Evolutionary conservation across 2,797 vertebrate genomes (phyloP), one percentile per base, ranked within the genome.

Genomic region (Scolopax rusticola): DNA sequence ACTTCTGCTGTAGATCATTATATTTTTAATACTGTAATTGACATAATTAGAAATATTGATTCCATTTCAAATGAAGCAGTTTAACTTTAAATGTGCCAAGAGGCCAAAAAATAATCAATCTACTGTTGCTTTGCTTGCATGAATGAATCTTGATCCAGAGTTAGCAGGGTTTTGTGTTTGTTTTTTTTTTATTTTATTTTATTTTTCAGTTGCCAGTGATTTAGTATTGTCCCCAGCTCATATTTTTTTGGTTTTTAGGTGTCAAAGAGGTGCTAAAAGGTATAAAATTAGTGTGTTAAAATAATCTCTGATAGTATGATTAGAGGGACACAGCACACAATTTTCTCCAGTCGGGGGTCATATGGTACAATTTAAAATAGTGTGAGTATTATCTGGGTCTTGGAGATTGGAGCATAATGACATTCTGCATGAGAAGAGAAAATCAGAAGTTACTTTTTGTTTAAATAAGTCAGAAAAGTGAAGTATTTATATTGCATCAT

Each of bases 51-150:
- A 88, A 87, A 59, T 88, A 91, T 78, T 23, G 59, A 75, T 89
- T 93, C 33, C 3, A 8, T 84, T 93, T 85, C 67, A 86, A 78
- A 71, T 40, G 54, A 57, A 90, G 68, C 79, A 74, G 30, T 90
- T 92, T 87, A 86, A 91, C 93, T 88, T 56, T 85, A 95, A 87
- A 81, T 79, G 69, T 63, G 48, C 83, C 76, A 54, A 25, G 83
- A 91, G 65, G 60, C 51, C 32, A 70, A 74, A 93, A 90, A 90
- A 32, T 32, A 92, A 93, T 96, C 85, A 67, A 79, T 96, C 61
- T 64, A 21, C 51, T 48, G n/a, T 84, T 87, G 61, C 45, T 74
- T 91, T 90, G 47, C 87, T 70, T 92, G 89, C 78, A 69, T 65
- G 75, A 88, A 54, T 83, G 80, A 85, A 68, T 73, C 45, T 67